Evolutionary conservation across 2,888 invertebrate species (phyloP).

Genomic region (Metellina segmentata): DNA sequence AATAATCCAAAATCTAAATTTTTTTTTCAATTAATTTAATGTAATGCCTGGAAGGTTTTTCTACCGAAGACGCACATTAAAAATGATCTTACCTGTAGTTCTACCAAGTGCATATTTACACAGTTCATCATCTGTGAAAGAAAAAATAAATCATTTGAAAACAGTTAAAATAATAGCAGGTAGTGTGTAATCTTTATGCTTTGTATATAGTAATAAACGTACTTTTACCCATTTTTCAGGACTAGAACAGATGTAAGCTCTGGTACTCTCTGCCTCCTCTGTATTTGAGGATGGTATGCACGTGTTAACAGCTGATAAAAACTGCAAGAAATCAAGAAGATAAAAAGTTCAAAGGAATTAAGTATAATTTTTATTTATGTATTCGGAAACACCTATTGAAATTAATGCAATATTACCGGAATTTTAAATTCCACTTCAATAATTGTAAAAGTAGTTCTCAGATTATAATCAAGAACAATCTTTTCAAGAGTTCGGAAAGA

Average conservation of each 20-base stretch:
- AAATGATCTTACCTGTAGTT: slow-evolving; percentile 32
- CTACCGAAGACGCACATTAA: neutral
- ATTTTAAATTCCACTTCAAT: no score
- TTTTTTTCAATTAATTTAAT: no score
- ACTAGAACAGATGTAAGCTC: slow-evolving; percentile 37
- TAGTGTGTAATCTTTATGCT: neutral
- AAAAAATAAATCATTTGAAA: neutral
- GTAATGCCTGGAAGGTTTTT: no score
- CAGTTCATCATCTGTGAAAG: slow-evolving; percentile 69
- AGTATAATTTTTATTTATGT: neutral
- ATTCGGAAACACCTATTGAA: neutral
- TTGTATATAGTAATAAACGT: neutral
- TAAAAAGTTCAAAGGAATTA: neutral
- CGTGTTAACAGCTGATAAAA: slow-evolving; percentile 35
- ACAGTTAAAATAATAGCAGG: neutral
- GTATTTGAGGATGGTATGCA: slow-evolving; percentile 51
- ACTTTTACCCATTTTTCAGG: slow-evolving; percentile 65
- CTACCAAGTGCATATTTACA: slow-evolving; percentile 49
- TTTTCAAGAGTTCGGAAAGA: no score
- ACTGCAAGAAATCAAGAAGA: slow-evolving; percentile 34
- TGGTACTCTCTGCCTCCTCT: slow-evolving; percentile 48
- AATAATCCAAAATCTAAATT: no score
- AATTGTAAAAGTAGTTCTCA: no score
- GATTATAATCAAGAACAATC: no score
- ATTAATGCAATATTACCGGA: neutral